Base-by-base conservation (phyloP, 2,113 vertebrate species). In the Morone chrysops region DNA sequence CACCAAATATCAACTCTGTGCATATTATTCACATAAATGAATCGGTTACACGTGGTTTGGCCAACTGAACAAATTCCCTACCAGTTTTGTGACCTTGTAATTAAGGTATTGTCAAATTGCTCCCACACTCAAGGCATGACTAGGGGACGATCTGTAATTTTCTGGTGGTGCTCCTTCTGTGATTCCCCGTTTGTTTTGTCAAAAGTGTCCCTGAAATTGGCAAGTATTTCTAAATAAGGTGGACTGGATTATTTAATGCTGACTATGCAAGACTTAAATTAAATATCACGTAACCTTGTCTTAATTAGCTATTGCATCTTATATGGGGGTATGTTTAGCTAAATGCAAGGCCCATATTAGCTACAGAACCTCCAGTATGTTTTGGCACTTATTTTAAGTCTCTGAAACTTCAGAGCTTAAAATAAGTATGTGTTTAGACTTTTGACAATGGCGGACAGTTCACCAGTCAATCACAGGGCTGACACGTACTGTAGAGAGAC, bases 101-200 rank as follows among this genome's bases (percentile, higher is more conserved):
- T 91, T 80, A 66, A 87, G 81, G 79, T 83, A 75, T 66, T 85
- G 73, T 81, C 80, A 77, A 74, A 56, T 81, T 79, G 66, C 78
- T 83, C 63, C 60, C 57, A 89, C 66, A 10, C 77, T 76, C 45
- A 13, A 41, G 38, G 54, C 40, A 51, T 84, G 78, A 89, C 90
- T 82, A 87, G 89, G 83, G 75, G 86, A 87, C 66, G 81, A 78
- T 85, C 86, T 82, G 36, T 87, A 92, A 92, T 91, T 89, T 90
- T 84, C 87, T 87, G 80, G 69, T 87, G 85, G 69, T 86, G 57
- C 81, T 88, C 71, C 81, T 80, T 71, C 74, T 79, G 62, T 66
- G 43, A 80, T 82, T 79, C 69, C 69, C 43, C 36, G 47, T 80
- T 85, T 61, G 73, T 89, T 90, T n/a, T n/a, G n/a, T n/a, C n/a